phyloP scores from a whole-genome alignment of 2,797 vertebrate genomes.

The Psittacula derbiana region DNA sequence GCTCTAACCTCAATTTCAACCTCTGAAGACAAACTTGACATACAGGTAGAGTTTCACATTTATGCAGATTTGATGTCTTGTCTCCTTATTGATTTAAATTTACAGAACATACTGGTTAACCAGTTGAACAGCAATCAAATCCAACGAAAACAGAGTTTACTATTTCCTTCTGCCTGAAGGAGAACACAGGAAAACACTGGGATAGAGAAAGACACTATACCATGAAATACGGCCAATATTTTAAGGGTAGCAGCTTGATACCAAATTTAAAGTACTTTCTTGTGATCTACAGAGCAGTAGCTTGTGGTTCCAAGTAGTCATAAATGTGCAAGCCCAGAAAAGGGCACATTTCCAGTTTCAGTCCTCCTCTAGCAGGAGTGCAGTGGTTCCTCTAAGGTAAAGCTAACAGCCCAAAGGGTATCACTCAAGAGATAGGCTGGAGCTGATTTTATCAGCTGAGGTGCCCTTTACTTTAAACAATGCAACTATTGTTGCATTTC shows the following conservation, averaged over 20 bases:
- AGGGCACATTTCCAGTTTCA: neutral
- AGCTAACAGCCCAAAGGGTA: neutral
- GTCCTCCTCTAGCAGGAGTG: neutral
- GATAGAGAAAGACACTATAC: neutral
- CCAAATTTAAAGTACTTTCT: neutral
- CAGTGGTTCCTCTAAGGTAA: neutral
- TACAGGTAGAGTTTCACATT: slow-evolving; percentile 1
- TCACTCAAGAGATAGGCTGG: neutral
- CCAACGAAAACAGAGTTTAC: neutral
- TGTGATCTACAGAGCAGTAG: neutral
- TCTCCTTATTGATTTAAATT: slow-evolving; percentile 6
- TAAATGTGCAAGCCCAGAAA: neutral
- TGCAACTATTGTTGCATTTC: neutral
- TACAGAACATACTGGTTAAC: slow-evolving; percentile 14
- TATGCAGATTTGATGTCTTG: neutral
- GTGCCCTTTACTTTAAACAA: neutral
- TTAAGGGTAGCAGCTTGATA: neutral
- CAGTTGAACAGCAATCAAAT: neutral
- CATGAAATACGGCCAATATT: neutral
- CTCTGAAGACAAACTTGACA: neutral
- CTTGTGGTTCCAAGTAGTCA: neutral
- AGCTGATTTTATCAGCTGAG: neutral
- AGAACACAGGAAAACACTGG: neutral
- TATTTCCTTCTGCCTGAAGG: neutral
- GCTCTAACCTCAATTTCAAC: slow-evolving; percentile 8